Conservation (phyloP, 2,113 vertebrate genomes). For the Smithornis capensis region DNA sequence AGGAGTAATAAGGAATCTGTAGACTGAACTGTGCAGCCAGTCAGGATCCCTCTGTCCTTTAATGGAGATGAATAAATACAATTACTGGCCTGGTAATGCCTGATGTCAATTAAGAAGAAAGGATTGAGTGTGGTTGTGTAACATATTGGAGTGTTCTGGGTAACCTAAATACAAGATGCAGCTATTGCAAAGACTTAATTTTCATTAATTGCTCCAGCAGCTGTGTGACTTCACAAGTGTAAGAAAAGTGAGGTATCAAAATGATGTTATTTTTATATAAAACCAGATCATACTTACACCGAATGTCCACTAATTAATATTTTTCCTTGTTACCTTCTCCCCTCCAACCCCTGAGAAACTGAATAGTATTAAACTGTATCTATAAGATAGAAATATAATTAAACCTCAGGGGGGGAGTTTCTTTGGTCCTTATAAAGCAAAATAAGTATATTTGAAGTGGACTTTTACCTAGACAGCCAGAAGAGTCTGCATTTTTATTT, state of each 20-base stretch:
- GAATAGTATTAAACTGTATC: not conserved
- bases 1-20: not conserved
- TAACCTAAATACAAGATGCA: not conserved
- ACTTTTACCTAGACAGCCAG: not conserved
- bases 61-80: not conserved
- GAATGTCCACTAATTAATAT: not conserved
- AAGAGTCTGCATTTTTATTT: conserved; percentile 64
- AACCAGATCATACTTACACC: not conserved
- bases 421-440: not conserved
- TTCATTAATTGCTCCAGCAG: not conserved
- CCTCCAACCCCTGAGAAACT: not conserved
- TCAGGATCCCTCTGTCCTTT: not conserved
- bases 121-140: not conserved
- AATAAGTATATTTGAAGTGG: not conserved
- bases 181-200: not conserved
- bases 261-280: not conserved
- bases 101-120: not conserved
- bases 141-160: not conserved
- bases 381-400: not conserved
- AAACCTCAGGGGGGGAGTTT: not conserved
- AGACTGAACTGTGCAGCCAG: not conserved
- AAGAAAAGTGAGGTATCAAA: not conserved
- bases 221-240: not conserved
- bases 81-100: not conserved
- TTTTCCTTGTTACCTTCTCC: not conserved